Evolutionary conservation across 2,797 vertebrate species (phyloP).

Genomic region (Remorina albescens): DNA sequence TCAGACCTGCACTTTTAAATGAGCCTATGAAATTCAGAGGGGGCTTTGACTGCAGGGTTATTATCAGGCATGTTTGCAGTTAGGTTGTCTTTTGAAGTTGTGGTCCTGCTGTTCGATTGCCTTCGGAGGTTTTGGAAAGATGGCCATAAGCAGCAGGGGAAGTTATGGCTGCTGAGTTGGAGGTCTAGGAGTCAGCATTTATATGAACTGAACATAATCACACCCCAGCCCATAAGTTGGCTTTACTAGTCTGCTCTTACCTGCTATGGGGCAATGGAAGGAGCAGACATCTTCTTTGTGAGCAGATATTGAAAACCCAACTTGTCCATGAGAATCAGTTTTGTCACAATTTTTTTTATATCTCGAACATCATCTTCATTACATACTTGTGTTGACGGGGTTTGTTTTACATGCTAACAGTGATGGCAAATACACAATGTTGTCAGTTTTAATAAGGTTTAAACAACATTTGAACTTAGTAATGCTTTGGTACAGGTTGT

Average conservation of each 20-base stretch:
- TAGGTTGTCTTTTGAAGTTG: slow-evolving; percentile 69
- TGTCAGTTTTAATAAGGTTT: slow-evolving; percentile 7
- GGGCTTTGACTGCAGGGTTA: slow-evolving; percentile 49
- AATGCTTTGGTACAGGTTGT: slow-evolving; percentile 12
- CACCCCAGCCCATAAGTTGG: slow-evolving; percentile 32
- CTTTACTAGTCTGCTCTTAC: slow-evolving; percentile 46
- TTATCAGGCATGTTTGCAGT: slow-evolving; percentile 53
- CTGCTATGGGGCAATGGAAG: slow-evolving; percentile 51
- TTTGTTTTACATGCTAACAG: slow-evolving; percentile 34
- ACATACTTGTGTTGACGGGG: slow-evolving; percentile 36
- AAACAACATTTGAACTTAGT: slow-evolving; percentile 18
- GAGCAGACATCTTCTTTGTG: not conserved
- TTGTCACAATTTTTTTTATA: slow-evolving; percentile 64
- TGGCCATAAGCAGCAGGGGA: slow-evolving; percentile 26
- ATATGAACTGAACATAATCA: slow-evolving; percentile 65
- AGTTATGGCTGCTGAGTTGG: slow-evolving; percentile 28
- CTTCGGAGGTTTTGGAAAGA: slow-evolving; percentile 31
- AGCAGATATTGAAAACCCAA: not conserved
- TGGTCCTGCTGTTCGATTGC: slow-evolving; percentile 70
- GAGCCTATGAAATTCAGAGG: slow-evolving; percentile 37
- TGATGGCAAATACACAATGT: slow-evolving; percentile 18
- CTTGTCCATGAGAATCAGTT: slow-evolving; percentile 13
- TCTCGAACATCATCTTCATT: slow-evolving; percentile 34
- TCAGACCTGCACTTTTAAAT: slow-evolving; percentile 45
- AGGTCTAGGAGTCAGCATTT: slow-evolving; percentile 68